phyloP scores from a whole-genome alignment of 2,888 invertebrate genomes.

The Drosophila paranaensis region DNA sequence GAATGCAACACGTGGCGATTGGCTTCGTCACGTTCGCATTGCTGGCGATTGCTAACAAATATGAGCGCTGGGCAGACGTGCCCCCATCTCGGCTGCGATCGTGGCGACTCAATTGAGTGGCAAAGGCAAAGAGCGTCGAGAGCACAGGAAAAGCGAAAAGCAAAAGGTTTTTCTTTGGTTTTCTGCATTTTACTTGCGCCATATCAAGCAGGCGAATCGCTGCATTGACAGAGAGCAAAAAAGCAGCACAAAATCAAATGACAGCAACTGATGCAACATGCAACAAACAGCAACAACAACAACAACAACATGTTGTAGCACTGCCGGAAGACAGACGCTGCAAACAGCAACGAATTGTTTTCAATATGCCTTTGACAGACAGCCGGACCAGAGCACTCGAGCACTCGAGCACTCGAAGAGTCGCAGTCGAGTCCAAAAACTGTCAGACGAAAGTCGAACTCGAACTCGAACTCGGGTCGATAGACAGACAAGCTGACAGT shows the following conservation, averaged over 20 bases:
- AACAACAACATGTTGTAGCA: conserved; percentile 57
- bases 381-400: conserved; percentile 47
- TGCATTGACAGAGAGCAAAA: conserved; percentile 27
- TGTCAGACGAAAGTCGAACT: conserved; percentile 8
- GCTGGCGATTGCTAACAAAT: conserved; percentile 56
- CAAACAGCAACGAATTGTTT: conserved; percentile 64
- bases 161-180: conserved; percentile 30
- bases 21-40: conserved; percentile 62
- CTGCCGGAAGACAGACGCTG: conserved; percentile 75
- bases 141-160: conserved; percentile 47
- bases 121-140: not conserved
- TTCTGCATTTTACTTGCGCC: conserved; percentile 10
- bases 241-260: conserved; percentile 40
- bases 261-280: conserved; percentile 68
- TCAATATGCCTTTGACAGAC: conserved; percentile 74
- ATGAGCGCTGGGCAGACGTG: conserved; percentile 45
- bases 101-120: conserved; percentile 51
- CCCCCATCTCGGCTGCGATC: conserved; percentile 8
- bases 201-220: conserved; percentile 37
- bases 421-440: conserved; percentile 9
- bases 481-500: conserved; percentile 6
- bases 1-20: conserved; percentile 70
- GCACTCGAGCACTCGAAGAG: not conserved
- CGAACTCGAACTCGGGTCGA: conserved; percentile 19
- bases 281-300: not conserved